Evolutionary conservation across 2,113 vertebrate species (phyloP), one percentile per base, ranked within the genome.

Genomic region (Dascyllus trimaculatus): DNA sequence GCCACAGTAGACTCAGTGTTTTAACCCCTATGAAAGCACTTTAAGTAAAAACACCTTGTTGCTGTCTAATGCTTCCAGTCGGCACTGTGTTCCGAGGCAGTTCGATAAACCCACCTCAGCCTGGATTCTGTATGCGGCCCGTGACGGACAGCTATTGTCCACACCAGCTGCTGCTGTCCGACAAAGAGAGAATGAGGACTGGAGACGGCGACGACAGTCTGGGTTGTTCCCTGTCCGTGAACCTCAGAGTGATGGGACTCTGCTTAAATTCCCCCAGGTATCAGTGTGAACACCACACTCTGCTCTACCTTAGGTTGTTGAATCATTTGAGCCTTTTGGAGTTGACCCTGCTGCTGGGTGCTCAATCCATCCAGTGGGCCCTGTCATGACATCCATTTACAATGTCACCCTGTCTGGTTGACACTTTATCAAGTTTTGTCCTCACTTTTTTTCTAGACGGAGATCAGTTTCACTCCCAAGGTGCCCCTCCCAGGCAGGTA

Each of bases 261-360:
- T 93, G 58, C 91, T 98, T 77, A 93, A 96, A 88, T 91, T 87
- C 0, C 94, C 94, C 1, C 96, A 96, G 97, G 98, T 99, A 95
- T 60, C 43, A 19, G 0, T 25, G 24, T 15, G 19, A 66, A 45
- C 40, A 60, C 49, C 25, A 22, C 8, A 18, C 66, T 19, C n/a
- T 46, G 17, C 8, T 5, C 1, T 45, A 58, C 6, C 5, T n/a
- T 51, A 18, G n/a, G 26, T 25, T 62, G 19, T 67, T 56, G 43
- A 62, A 63, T 43, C 2, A 64, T 58, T 24, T 17, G 6, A 75
- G 9, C 21, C 10, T 59, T 51, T 9, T 48, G 13, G 2, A 13
- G 24, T 19, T 61, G 2, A 53, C 1, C 14, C 48, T 70, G 29
- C 29, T 60, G 49, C 24, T 24, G 4, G 15, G 21, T 35, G 13